Base-by-base conservation (phyloP, 2,888 invertebrate genomes). In the Allygus modestus region DNA sequence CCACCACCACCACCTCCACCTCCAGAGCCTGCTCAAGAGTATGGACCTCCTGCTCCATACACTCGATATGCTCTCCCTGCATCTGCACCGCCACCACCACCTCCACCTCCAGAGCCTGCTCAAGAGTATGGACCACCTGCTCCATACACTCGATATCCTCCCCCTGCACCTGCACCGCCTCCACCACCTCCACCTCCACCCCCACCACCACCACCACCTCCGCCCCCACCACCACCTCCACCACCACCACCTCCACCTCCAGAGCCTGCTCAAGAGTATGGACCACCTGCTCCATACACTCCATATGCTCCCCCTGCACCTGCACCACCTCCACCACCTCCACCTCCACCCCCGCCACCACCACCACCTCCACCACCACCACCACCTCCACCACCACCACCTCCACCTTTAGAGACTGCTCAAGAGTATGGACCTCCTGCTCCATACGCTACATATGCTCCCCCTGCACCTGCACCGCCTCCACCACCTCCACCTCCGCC, bases 351-450 rank as follows among this genome's bases (percentile, higher is more conserved):
- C 23, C 71, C 31, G 9, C 31, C 23, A 28, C 28, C 71, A 28
- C 71, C 71, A 33, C 33, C 71, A 31, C 71, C 71, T 9, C 26
- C 81, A 61, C 77, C 77, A 77, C 77, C 77, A 77, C 51, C 46
- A 77, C n/a, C 26, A n/a, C 77, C 11, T 31, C 33, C 33, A 33
- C 71, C 71, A 20, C 71, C 33, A 1, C 71, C 71, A 37, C 33
- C 37, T n/a, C 46, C 51, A 51, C 79, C 51, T 26, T 23, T 28
- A 26, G 46, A 20, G 26, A 4, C 51, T 79, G 20, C 54, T 79
- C 51, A 26, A 26, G 81, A 54, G n/a, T 69, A 15, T 33, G 61
- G 33, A 61, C 58, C 23, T n/a, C 54, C 31, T 12, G 31, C 81
- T 23, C 61, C 58, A 31, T 61, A 28, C n/a, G 23, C 54, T 23